Evolutionary conservation across 37 sponge, comb jelly and placozoan species (phyloP).

Genomic region (Cliona cf. orientalis): DNA sequence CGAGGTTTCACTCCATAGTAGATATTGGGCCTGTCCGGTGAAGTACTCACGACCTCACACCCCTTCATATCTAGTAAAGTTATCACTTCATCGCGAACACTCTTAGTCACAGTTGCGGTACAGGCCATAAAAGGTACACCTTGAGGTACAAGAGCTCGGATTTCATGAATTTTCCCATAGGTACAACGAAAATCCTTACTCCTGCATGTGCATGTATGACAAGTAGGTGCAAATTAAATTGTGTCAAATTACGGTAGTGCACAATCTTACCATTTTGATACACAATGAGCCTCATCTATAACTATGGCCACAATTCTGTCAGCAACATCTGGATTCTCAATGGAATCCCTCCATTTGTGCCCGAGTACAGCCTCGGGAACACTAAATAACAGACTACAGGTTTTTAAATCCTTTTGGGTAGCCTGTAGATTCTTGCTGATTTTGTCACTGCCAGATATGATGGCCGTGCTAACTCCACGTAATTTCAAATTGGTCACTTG

Average conservation of each 20-base stretch:
- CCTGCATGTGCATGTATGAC: not conserved
- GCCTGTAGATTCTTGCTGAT: slow-evolving; percentile 9
- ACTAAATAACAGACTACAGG: not conserved
- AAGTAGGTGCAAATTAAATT: not conserved
- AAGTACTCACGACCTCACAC: slow-evolving; percentile 9
- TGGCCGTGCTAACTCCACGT: slow-evolving; percentile 31
- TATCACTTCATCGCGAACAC: slow-evolving; percentile 15
- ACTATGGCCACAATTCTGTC: not conserved
- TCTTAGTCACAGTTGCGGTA: slow-evolving; percentile 31
- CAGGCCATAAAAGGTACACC: slow-evolving; percentile 24
- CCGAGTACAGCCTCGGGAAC: slow-evolving; percentile 19
- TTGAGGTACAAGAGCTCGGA: slow-evolving; percentile 38
- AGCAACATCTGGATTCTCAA: not conserved
- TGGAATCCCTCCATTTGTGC: slow-evolving; percentile 6
- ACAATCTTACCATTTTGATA: slow-evolving; percentile 31
- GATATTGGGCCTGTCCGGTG: slow-evolving; percentile 57
- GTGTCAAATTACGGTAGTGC: not conserved
- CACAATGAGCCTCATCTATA: slow-evolving; percentile 20
- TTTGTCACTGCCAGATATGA: not conserved
- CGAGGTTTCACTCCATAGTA: slow-evolving; percentile 24
- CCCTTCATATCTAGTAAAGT: slow-evolving; percentile 17
- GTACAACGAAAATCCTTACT: slow-evolving; percentile 41
- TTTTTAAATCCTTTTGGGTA: slow-evolving; percentile 15
- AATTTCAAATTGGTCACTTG: slow-evolving; percentile 31
- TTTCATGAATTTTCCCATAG: slow-evolving; percentile 31